Evolutionary conservation across 2,113 vertebrate species (phyloP), one percentile per base, ranked within the genome.

Genomic region (Chunga burmeisteri): DNA sequence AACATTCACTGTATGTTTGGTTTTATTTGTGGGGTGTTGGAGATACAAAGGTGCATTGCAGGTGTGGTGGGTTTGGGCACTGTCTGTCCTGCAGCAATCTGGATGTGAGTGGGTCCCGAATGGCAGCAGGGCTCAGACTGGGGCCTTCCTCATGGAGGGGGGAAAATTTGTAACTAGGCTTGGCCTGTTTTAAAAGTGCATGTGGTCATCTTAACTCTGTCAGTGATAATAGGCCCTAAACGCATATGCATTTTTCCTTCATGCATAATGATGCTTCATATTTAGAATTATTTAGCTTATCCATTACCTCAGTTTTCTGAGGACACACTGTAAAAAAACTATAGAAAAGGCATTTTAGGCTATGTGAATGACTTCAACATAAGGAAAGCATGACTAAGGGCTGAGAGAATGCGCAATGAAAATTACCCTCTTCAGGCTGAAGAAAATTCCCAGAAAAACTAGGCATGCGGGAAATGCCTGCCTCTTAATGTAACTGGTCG

Each of bases 391-490:
- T 98, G 98, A 98, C 97, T 98, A 97, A 97, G 97, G 97, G 90
- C 93, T 93, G 82, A 88, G 94, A 97, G 91, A 98, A 98, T 96
- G 94, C 2, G 29, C 86, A 95, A 25, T 62, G 72, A 96, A 93
- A 97, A 67, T 93, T 87, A 94, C 94, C 65, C 96, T 98, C 91
- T 92, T 82, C 87, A 96, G 90, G 86, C 79, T 93, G 78, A 92
- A 97, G 96, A 98, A 95, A 98, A 98, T 98, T 98, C 98, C 97
- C 98, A 98, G 98, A 98, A 98, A 98, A 95, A 88, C 86, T 49
- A 95, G 90, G 86, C 97, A 96, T 52, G 30, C 13, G 93, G 98
- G 98, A 98, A 98, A 98, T 98, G 97, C 97, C 96, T 98, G 89
- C 88, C 84, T 94, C 80, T 88, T 96, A 97, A 89, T 46, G 13